Percentiles rank a stretch among this genome's conserved stretches.
Evolutionary conservation across 1,140 invertebrate genomes (phyloP).

Genomic region (Meloidogyne hapla): DNA sequence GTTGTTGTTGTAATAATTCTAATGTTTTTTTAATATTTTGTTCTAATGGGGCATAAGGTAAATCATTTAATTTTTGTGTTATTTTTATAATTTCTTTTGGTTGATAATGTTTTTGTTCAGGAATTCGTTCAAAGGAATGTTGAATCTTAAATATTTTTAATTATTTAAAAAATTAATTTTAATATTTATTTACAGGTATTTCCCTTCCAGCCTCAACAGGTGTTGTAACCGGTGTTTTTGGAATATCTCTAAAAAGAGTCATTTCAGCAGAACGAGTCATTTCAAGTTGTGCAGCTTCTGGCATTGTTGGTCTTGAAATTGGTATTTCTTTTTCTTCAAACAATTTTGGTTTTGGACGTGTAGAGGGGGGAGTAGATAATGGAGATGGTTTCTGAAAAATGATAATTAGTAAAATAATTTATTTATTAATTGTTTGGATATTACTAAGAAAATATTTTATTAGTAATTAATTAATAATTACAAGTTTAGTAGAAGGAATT

Average conservation of each 20-base stretch:
- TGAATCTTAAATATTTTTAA: not conserved
- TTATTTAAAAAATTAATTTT: not conserved
- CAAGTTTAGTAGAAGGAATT: constrained; percentile 55
- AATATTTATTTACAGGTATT: not conserved
- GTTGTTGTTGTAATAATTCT: constrained; percentile 18
- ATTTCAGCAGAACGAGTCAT: constrained; percentile 49
- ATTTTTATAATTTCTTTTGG: not conserved
- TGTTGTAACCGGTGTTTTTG: constrained; percentile 3
- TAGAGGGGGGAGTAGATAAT: not conserved
- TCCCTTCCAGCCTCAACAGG: not conserved
- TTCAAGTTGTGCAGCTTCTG: constrained; percentile 45
- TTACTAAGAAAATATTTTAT: too few relatives aligned
- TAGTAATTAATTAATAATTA: not conserved
- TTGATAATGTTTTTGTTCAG: not conserved
- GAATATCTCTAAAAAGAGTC: constrained; percentile 29
- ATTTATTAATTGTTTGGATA: too few relatives aligned
- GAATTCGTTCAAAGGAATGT: not conserved
- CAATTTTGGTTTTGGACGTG: constrained; percentile 21
- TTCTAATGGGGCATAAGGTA: constrained; percentile 26
- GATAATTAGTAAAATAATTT: too few relatives aligned
- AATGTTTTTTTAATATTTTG: constrained; percentile 19
- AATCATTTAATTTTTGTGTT: constrained; percentile 9
- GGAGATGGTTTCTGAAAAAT: not conserved
- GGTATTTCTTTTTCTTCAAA: constrained; percentile 25
- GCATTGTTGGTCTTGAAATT: not conserved